Conservation (phyloP, 1,140 invertebrate genomes). For the Stegodyphus mimosarum region DNA sequence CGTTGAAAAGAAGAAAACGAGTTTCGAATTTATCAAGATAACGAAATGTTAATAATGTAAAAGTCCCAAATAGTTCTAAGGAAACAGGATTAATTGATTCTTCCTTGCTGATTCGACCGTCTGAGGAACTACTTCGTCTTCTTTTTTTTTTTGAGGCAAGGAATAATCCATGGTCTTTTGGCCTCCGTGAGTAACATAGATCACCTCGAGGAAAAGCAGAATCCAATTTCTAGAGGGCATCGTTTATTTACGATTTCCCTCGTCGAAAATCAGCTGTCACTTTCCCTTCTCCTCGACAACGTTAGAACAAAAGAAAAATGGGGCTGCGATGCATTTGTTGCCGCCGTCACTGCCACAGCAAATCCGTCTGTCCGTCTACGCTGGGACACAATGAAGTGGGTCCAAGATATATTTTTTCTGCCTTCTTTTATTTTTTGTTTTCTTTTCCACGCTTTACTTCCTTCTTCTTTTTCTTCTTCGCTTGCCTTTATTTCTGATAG, state of each 20-base stretch:
- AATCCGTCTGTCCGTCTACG: background rate
- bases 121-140: too few relatives aligned
- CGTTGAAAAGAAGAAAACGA: too few relatives aligned
- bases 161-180: slow-evolving; percentile 27
- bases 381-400: slow-evolving; percentile 27
- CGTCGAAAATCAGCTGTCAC: slow-evolving; percentile 57
- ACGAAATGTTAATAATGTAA: too few relatives aligned
- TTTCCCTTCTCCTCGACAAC: slow-evolving; percentile 35
- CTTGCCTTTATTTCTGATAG: background rate
- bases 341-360: background rate
- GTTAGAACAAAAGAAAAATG: slow-evolving; percentile 44
- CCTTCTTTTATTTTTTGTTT: background rate
- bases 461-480: too few relatives aligned
- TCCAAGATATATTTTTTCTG: background rate
- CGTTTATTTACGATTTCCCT: slow-evolving; percentile 58
- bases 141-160: background rate
- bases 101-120: too few relatives aligned
- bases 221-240: slow-evolving; percentile 50
- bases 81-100: too few relatives aligned
- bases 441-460: too few relatives aligned
- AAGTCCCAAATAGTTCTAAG: too few relatives aligned
- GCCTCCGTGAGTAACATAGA: slow-evolving; percentile 15
- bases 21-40: too few relatives aligned
- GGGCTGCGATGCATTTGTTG: slow-evolving; percentile 24
- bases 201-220: slow-evolving; percentile 20